phyloP scores from a whole-genome alignment of 2,113 vertebrate species.

The Anhinga rufa region DNA sequence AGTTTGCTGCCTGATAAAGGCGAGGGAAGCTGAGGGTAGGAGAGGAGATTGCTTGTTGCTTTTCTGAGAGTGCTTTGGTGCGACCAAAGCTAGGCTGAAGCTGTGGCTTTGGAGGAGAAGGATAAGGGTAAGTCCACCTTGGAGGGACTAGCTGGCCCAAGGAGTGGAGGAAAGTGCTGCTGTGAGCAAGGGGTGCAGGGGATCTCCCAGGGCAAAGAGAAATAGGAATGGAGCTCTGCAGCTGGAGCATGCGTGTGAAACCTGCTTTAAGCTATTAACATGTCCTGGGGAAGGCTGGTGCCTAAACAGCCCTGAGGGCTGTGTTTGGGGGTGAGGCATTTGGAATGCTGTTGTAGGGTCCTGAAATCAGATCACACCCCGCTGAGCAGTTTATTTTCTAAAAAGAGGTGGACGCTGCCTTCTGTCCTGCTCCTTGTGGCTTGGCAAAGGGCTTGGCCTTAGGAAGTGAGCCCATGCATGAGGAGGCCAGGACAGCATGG shows the following conservation, averaged over 20 bases:
- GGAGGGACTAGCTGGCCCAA: background rate
- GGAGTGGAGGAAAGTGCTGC: background rate
- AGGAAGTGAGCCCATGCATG: fast-evolving
- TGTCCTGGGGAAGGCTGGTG: background rate
- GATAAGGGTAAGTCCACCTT: background rate
- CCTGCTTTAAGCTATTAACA: background rate
- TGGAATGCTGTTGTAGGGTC: background rate
- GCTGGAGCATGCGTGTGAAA: background rate
- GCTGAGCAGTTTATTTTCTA: background rate
- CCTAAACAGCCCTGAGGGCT: background rate
- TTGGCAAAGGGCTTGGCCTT: background rate
- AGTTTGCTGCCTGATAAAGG: background rate
- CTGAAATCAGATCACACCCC: background rate
- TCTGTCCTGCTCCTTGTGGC: background rate
- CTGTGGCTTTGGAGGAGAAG: background rate
- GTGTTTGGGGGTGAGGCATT: background rate
- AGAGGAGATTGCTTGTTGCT: background rate
- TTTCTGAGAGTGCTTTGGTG: background rate
- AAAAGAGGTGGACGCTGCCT: background rate
- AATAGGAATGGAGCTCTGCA: background rate
- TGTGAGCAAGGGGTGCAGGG: background rate
- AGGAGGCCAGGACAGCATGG: background rate
- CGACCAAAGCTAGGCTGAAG: background rate
- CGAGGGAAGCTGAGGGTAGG: background rate
- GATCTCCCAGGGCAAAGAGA: background rate